Percentiles rank a stretch among this genome's conserved stretches.
phyloP scores from a whole-genome alignment of 2,888 invertebrate genomes.

The Cephus spinipes region DNA sequence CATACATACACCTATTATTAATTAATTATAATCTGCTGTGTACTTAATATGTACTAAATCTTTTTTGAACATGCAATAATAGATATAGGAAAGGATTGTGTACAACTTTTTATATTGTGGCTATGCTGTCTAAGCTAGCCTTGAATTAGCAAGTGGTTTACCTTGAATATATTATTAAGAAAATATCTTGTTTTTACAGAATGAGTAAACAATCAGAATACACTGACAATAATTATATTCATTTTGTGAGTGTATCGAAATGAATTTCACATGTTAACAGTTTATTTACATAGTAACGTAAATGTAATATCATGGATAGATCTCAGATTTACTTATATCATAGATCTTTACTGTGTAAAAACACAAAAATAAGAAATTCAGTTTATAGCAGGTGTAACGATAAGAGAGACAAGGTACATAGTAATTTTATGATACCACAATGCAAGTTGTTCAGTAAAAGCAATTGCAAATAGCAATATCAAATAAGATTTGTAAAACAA shows the following conservation, averaged over 20 bases:
- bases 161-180: conserved; percentile 32
- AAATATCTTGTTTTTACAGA: background rate
- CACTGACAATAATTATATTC: background rate
- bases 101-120: background rate
- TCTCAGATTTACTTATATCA: background rate
- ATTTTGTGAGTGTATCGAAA: background rate
- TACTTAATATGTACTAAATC: background rate
- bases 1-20: background rate
- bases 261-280: background rate
- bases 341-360: background rate
- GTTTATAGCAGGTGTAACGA: background rate
- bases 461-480: background rate
- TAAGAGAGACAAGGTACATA: background rate
- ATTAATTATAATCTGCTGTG: background rate
- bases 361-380: background rate
- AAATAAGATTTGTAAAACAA: background rate
- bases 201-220: background rate
- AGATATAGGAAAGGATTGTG: background rate
- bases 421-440: background rate
- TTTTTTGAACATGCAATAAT: background rate
- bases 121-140: conserved; percentile 23
- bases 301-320: background rate
- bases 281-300: background rate
- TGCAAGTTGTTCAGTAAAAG: background rate
- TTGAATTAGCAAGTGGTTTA: conserved; percentile 35